These are phyloP conservation scores for Heteromormyrus szaboi DNA, from an alignment of 2,797 vertebrate genomes.

Conservation along the genomic window DNA sequence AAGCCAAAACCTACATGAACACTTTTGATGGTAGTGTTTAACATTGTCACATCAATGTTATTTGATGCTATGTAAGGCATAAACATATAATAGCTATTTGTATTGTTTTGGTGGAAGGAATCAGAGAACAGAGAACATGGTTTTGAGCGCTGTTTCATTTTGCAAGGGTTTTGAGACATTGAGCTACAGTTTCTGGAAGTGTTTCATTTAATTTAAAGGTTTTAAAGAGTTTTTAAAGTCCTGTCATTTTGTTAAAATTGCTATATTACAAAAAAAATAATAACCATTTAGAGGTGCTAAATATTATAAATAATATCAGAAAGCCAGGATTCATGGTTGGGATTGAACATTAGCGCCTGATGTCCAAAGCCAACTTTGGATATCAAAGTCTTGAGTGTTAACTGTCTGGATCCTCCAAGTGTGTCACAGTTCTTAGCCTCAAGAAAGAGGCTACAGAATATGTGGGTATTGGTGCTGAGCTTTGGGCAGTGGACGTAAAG, in stretches of 20 bases:
- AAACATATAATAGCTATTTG: not conserved
- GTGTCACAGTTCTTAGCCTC: not conserved
- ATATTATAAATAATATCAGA: not conserved
- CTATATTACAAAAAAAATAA: not conserved
- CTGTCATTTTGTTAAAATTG: not conserved
- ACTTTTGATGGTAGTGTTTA: not conserved
- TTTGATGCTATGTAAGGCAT: not conserved
- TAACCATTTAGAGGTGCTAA: not conserved
- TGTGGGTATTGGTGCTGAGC: not conserved
- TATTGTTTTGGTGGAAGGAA: not conserved
- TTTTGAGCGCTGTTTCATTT: not conserved
- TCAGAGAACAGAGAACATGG: not conserved
- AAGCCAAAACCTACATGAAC: not conserved
- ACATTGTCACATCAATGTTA: not conserved
- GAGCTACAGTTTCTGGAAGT: not conserved
- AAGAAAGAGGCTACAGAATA: not conserved
- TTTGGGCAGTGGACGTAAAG: slow-evolving; percentile 18
- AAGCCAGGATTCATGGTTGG: not conserved
- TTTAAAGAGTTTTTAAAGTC: not conserved
- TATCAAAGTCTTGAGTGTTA: not conserved
- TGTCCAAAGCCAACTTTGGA: not conserved
- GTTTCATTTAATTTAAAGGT: not conserved
- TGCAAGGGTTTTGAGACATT: not conserved
- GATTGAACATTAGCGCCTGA: not conserved
- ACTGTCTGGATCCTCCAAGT: not conserved